phyloP scores from a whole-genome alignment of 2,797 vertebrate genomes.

The Xiphorhynchus erythropygius region DNA sequence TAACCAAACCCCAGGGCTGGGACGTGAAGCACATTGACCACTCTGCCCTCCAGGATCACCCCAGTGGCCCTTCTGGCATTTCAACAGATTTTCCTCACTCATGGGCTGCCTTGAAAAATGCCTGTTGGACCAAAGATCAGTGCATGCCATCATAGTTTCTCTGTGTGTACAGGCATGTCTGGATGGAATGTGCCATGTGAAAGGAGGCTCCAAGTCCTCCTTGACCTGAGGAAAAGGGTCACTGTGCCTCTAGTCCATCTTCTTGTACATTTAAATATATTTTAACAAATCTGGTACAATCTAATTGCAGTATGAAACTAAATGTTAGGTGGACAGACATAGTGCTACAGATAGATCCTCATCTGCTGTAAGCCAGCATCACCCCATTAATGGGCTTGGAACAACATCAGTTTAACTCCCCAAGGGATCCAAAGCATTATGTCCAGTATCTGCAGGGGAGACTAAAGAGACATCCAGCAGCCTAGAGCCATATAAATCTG shows the following conservation, averaged over 20 bases:
- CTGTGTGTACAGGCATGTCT: accelerated
- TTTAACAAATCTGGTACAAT: neutral
- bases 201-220: neutral
- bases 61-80: neutral
- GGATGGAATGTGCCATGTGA: accelerated
- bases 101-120: neutral
- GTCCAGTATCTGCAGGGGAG: neutral
- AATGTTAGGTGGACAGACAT: neutral
- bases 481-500: neutral
- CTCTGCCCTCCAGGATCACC: neutral
- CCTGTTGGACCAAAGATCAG: neutral
- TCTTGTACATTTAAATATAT: neutral
- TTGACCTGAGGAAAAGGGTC: neutral
- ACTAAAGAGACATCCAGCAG: neutral
- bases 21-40: accelerated
- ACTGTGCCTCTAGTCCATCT: neutral
- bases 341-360: neutral
- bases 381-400: neutral
- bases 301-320: neutral
- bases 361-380: neutral
- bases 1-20: neutral
- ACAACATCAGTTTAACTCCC: accelerated
- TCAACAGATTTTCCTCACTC: neutral
- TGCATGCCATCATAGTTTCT: neutral
- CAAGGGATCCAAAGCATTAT: neutral